Percentiles rank a stretch among this genome's conserved stretches.
phyloP scores from a whole-genome alignment of 2,888 invertebrate species.

The Ganaspis brasiliensis region DNA sequence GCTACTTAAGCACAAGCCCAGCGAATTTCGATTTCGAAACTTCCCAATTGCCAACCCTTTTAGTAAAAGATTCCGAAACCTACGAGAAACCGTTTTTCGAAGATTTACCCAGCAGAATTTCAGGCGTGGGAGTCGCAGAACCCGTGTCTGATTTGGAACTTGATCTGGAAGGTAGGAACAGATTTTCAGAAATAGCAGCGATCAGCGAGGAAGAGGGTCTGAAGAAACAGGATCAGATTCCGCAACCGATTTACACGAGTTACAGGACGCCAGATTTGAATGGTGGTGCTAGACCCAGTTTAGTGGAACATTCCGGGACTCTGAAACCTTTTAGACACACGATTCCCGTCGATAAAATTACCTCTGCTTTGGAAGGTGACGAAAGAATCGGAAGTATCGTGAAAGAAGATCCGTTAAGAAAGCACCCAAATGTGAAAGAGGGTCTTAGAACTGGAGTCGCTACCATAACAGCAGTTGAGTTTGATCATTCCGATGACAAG shows the following conservation, averaged over 20 bases:
- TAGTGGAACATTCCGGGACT: slow-evolving; percentile 74
- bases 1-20: neutral
- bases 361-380: slow-evolving; percentile 61
- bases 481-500: neutral
- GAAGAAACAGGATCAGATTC: slow-evolving; percentile 62
- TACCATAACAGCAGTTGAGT: slow-evolving; percentile 4
- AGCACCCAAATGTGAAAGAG: neutral
- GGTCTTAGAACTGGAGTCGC: slow-evolving; percentile 1
- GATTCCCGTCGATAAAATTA: slow-evolving; percentile 78
- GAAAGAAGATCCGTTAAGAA: neutral
- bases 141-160: slow-evolving; percentile 75
- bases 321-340: slow-evolving; percentile 77
- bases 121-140: slow-evolving; percentile 78
- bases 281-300: slow-evolving; percentile 70
- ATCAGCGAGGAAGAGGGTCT: slow-evolving; percentile 52
- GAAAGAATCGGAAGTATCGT: slow-evolving; percentile 24
- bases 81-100: slow-evolving; percentile 17
- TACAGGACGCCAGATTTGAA: slow-evolving; percentile 76
- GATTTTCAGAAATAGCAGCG: slow-evolving; percentile 67
- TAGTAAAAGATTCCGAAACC: neutral
- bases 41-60: slow-evolving; percentile 14
- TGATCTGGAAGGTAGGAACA: slow-evolving; percentile 73
- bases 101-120: slow-evolving; percentile 58
- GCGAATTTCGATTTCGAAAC: neutral
- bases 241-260: slow-evolving; percentile 76